These are phyloP conservation scores for Ciconia stormi DNA, from an alignment of 2,113 vertebrate genomes.

Conservation along the genomic window DNA sequence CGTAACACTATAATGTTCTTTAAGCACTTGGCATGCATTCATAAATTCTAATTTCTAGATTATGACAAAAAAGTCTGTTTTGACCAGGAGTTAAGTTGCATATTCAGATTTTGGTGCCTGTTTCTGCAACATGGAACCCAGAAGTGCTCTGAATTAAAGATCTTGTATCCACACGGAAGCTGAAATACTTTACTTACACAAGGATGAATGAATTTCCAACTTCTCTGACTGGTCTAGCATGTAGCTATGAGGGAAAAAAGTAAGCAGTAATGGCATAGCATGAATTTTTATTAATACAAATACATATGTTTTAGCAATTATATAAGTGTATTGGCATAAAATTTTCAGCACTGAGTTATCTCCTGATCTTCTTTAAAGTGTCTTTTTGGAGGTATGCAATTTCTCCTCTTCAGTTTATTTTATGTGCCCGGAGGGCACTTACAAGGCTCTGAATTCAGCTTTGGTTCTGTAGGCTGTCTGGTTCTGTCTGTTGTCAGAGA, in stretches of 20 bases:
- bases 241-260: neutral
- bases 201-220: neutral
- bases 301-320: neutral
- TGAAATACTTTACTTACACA: neutral
- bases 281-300: neutral
- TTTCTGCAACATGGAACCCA: neutral
- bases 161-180: neutral
- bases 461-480: neutral
- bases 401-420: neutral
- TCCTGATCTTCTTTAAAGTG: neutral
- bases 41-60: neutral
- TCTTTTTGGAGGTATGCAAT: accelerated
- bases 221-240: neutral
- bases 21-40: neutral
- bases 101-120: neutral
- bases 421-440: neutral
- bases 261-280: neutral
- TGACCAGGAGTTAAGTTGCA: neutral
- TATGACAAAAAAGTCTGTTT: neutral
- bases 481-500: neutral
- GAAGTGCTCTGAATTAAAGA: neutral
- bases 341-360: neutral
- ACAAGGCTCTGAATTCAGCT: neutral
- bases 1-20: neutral
- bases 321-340: neutral